These are phyloP conservation scores for Tinea trinotella DNA, from an alignment of 2,888 invertebrate genomes.

Conservation along the genomic window DNA sequence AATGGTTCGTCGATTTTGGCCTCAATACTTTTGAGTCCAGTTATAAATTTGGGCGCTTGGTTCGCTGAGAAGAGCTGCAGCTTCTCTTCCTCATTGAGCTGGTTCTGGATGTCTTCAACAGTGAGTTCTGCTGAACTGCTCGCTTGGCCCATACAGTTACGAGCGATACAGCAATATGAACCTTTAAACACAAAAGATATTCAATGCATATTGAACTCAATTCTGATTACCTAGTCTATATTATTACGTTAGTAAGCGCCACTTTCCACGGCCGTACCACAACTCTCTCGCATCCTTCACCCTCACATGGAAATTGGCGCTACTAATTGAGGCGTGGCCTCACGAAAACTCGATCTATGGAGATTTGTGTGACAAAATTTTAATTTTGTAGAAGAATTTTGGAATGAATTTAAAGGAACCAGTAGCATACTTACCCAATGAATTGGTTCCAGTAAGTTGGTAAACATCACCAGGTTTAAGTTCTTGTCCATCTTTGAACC, in stretches of 20 bases:
- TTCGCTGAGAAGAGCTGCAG: conserved; percentile 81
- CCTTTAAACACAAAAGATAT: conserved; percentile 45
- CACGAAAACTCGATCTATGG: too few relatives aligned
- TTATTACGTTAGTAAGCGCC: too few relatives aligned
- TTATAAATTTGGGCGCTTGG: conserved; percentile 87
- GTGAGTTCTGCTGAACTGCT: conserved; percentile 90
- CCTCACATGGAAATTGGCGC: too few relatives aligned
- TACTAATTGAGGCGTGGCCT: too few relatives aligned
- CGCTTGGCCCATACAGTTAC: conserved; percentile 92
- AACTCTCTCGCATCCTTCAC: too few relatives aligned
- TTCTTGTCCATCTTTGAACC: conserved; percentile 95
- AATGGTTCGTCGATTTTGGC: conserved; percentile 87
- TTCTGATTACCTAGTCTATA: too few relatives aligned
- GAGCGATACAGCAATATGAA: conserved; percentile 90
- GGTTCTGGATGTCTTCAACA: conserved; percentile 91
- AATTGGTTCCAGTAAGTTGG: conserved; percentile 91
- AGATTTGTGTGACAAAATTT: too few relatives aligned
- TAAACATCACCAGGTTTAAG: conserved; percentile 94
- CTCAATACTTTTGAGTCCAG: conserved; percentile 86
- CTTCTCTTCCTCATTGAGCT: conserved; percentile 88
- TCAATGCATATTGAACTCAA: too few relatives aligned
- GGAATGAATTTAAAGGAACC: neutral
- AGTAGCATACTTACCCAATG: conserved; percentile 54
- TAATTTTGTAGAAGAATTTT: neutral
- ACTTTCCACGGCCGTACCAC: too few relatives aligned